Conservation (phyloP, 2,797 vertebrate species). For the Parauchenoglanis punctatus region DNA sequence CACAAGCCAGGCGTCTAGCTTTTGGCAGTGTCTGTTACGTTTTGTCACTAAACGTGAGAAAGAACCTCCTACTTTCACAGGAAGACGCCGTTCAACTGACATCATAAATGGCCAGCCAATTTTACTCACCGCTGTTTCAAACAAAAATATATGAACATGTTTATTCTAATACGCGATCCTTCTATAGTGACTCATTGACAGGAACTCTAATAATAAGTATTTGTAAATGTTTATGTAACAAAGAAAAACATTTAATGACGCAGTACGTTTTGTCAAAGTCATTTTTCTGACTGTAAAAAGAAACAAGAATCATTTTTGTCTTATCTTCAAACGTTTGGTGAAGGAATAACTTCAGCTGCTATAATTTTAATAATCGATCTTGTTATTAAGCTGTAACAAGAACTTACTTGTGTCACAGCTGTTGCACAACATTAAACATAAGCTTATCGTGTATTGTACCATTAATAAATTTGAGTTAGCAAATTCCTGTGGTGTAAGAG, state of each 20-base stretch:
- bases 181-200: neutral
- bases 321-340: neutral
- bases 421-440: neutral
- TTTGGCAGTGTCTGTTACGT: neutral
- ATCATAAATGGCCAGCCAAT: neutral
- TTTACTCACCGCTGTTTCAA: neutral
- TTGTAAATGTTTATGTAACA: neutral
- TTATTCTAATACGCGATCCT: neutral
- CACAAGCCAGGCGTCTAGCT: neutral
- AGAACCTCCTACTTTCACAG: slow-evolving; percentile 3
- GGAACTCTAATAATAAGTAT: neutral
- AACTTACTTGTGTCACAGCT: neutral
- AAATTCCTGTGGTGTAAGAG: neutral
- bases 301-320: neutral
- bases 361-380: neutral
- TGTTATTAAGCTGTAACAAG: neutral
- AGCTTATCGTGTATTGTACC: too few species aligned
- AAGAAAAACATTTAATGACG: neutral
- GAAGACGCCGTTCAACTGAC: slow-evolving; percentile 17
- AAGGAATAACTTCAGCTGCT: neutral
- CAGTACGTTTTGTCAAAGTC: neutral
- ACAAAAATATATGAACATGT: too few species aligned
- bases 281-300: neutral
- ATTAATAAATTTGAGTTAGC: neutral
- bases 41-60: neutral